A percentile compares a stretch with the other conserved stretches of the same genome.
phyloP scores from a whole-genome alignment of 2,797 vertebrate species.

The Pseudochirops corinnae region DNA sequence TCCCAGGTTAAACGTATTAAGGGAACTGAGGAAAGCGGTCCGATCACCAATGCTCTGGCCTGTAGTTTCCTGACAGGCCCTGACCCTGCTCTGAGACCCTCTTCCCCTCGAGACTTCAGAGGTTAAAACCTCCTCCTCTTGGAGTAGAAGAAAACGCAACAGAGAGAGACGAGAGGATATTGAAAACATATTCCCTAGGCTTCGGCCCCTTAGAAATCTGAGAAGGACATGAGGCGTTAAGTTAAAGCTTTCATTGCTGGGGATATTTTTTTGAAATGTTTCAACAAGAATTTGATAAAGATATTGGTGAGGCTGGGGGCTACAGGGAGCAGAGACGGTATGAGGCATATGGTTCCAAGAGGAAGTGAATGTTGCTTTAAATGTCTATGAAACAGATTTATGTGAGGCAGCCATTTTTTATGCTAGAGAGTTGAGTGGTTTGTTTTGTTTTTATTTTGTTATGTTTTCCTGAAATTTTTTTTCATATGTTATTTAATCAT shows the following conservation, averaged over 20 bases:
- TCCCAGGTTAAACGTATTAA: constrained; percentile 88
- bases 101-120: constrained; percentile 87
- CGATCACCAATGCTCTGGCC: constrained; percentile 76
- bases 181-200: constrained; percentile 96
- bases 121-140: constrained; percentile 92
- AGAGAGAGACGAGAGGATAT: constrained; percentile 93
- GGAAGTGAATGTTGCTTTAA: not conserved
- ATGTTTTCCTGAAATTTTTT: not conserved
- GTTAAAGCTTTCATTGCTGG: constrained; percentile 84
- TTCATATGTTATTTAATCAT: constrained; percentile 38
- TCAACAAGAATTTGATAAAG: constrained; percentile 84
- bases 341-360: constrained; percentile 13
- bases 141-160: constrained; percentile 90
- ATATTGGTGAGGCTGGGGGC: constrained; percentile 72
- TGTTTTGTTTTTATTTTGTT: not conserved
- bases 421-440: not conserved
- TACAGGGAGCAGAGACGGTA: not conserved
- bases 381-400: not conserved
- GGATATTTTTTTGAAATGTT: constrained; percentile 70
- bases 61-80: constrained; percentile 83
- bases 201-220: constrained; percentile 88
- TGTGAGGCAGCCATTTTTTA: not conserved
- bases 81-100: constrained; percentile 85
- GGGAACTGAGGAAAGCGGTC: constrained; percentile 70
- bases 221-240: constrained; percentile 89